Evolutionary conservation across 2,888 invertebrate genomes (phyloP).

Genomic region (Ophion ellenae): DNA sequence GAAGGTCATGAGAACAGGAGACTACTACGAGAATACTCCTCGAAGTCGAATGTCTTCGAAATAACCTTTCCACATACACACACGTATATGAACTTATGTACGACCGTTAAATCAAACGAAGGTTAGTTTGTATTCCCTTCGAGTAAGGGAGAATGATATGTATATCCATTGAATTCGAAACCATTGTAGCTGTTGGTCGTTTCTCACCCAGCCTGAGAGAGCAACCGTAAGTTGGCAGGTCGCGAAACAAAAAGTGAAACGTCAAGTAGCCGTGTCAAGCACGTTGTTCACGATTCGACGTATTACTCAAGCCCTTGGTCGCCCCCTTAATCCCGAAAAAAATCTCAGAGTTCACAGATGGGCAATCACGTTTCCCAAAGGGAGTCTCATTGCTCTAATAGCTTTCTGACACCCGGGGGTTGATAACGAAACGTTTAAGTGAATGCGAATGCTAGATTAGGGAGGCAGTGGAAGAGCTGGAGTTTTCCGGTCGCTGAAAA

Average conservation of each 20-base stretch:
- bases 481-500: too few relatives aligned
- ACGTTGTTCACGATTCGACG: conserved; percentile 19
- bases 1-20: background rate
- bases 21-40: background rate
- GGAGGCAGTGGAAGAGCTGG: too few relatives aligned
- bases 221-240: conserved; percentile 27
- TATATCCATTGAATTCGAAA: conserved; percentile 29
- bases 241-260: conserved; percentile 46
- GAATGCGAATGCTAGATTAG: too few relatives aligned
- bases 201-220: conserved; percentile 15
- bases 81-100: conserved; percentile 36
- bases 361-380: conserved; percentile 43
- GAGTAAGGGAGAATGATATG: conserved; percentile 32
- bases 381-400: background rate
- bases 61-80: background rate
- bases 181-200: conserved; percentile 11
- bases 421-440: background rate
- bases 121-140: conserved; percentile 57
- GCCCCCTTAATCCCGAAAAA: conserved; percentile 33
- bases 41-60: background rate
- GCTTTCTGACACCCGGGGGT: background rate
- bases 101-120: conserved; percentile 60
- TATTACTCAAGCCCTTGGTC: background rate
- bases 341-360: conserved; percentile 31
- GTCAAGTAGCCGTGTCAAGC: conserved; percentile 56